Evolutionary conservation across 2,113 vertebrate species (phyloP), one percentile per base, ranked within the genome.

Genomic region (Platycercus adscitus): DNA sequence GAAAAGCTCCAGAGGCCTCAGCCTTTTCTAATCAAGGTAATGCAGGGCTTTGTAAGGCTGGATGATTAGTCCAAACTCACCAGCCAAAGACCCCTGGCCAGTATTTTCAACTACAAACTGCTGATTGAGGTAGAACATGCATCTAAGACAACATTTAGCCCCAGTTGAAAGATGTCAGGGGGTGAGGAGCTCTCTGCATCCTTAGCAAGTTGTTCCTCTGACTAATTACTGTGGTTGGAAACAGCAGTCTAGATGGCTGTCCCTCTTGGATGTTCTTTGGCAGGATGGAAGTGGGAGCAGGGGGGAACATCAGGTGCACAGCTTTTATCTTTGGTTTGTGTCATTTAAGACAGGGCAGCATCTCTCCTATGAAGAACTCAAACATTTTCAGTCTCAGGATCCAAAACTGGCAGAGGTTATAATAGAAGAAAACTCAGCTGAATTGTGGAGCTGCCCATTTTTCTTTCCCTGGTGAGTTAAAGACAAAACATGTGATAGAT

Each of bases 11-110:
- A 96, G 88, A 89, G 76, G 28, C 88, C 97, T 60, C 97, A 97
- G 91, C 98, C 98, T 84, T 89, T 98, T 77, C 81, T 98, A 60
- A 97, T 98, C 95, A 98, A 98, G 98, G 98, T 98, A 97, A 96
- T 35, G 31, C 70, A 47, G 25, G 43, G 79, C 29, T 75, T 43
- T 35, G 7, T 37, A 29, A 53, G 44, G 55, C 77, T 75, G 52
- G 15, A 6, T 69, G 43, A 19, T 60, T 20, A 63, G 14, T 47
- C 50, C 69, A n/a, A 31, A 35, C n/a, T 28, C 37, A 56, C 1
- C 2, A 89, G 13, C 37, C 35, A 58, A 20, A 88, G 68, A 65
- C 8, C n/a, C 31, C 17, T 72, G 41, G 35, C 26, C 43, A 2
- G 11, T 35, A 1, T 69, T 88, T 64, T 65, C 50, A 81, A 16